phyloP scores from a whole-genome alignment of 1,140 invertebrate genomes.

The Lasaia peninsularis region DNA sequence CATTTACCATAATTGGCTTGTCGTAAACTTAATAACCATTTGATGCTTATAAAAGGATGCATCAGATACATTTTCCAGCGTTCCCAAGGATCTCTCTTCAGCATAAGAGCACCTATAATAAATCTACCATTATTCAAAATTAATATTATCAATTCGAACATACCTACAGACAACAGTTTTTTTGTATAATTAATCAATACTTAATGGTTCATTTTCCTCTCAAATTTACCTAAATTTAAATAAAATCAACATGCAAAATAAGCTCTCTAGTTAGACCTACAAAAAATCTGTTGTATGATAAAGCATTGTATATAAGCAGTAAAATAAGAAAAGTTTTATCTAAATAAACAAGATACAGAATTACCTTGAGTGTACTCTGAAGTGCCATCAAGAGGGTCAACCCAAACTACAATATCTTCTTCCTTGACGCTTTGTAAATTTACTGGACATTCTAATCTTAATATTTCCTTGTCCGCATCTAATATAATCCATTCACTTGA shows the following conservation, averaged over 20 bases:
- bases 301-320: neutral
- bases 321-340: neutral
- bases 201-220: too few relatives aligned
- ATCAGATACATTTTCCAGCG: slow-evolving; percentile 74
- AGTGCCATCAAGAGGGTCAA: slow-evolving; percentile 99
- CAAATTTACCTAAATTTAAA: too few relatives aligned
- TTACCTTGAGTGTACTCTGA: slow-evolving; percentile 92
- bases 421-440: slow-evolving; percentile 81
- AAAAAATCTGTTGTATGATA: too few relatives aligned
- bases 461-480: slow-evolving; percentile 83
- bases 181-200: too few relatives aligned
- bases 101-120: slow-evolving; percentile 75
- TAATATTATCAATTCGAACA: neutral
- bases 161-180: neutral
- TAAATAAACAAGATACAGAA: slow-evolving; percentile 8
- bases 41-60: slow-evolving; percentile 75
- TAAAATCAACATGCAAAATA: neutral
- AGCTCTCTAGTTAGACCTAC: too few relatives aligned
- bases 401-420: slow-evolving; percentile 94
- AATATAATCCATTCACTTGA: slow-evolving; percentile 85
- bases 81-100: slow-evolving; percentile 75
- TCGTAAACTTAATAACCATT: slow-evolving; percentile 77
- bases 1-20: slow-evolving; percentile 75
- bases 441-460: slow-evolving; percentile 84
- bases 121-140: slow-evolving; percentile 14